Conservation (phyloP, 2,113 vertebrate genomes). For the Austrofundulus limnaeus region DNA sequence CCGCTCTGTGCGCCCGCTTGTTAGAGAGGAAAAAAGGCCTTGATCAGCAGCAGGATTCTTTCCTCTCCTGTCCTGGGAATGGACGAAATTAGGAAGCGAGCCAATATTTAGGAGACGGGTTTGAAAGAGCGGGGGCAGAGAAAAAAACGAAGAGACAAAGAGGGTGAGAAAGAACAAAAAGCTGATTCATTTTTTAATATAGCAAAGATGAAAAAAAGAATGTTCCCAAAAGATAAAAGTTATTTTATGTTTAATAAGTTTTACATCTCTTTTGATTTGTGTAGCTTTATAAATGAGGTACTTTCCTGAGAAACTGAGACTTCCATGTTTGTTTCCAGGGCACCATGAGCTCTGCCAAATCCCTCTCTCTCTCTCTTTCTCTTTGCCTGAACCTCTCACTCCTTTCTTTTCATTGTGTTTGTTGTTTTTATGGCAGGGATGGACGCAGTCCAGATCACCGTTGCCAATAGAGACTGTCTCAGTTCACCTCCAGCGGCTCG, state of each 20-base stretch:
- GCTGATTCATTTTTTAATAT: constrained; percentile 26
- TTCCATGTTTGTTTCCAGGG: constrained; percentile 68
- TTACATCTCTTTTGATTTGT: constrained; percentile 27
- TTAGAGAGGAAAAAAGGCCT: constrained; percentile 75
- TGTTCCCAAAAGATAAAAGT: background rate
- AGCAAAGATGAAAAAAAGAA: constrained; percentile 2
- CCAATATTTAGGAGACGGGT: constrained; percentile 59
- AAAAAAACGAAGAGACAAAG: constrained; percentile 1
- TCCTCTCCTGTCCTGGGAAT: constrained; percentile 84
- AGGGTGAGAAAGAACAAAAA: constrained; percentile 8
- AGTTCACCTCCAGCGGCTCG: constrained; percentile 67
- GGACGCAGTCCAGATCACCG: constrained; percentile 70
- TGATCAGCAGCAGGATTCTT: constrained; percentile 81
- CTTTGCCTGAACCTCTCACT: constrained; percentile 46
- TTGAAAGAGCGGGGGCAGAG: constrained; percentile 40
- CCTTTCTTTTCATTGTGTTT: constrained; percentile 65
- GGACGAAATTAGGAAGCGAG: constrained; percentile 55
- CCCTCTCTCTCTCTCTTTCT: constrained; percentile 8
- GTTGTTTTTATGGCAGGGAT: constrained; percentile 66
- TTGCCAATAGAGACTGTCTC: constrained; percentile 73
- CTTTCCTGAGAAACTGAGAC: constrained; percentile 68
- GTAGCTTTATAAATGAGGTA: constrained; percentile 28
- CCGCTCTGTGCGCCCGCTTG: constrained; percentile 38
- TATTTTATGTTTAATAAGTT: constrained; percentile 18
- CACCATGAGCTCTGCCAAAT: constrained; percentile 55